Percentiles rank a stretch among this genome's conserved stretches.
phyloP scores from a whole-genome alignment of 2,797 vertebrate species.

The Falco biarmicus region DNA sequence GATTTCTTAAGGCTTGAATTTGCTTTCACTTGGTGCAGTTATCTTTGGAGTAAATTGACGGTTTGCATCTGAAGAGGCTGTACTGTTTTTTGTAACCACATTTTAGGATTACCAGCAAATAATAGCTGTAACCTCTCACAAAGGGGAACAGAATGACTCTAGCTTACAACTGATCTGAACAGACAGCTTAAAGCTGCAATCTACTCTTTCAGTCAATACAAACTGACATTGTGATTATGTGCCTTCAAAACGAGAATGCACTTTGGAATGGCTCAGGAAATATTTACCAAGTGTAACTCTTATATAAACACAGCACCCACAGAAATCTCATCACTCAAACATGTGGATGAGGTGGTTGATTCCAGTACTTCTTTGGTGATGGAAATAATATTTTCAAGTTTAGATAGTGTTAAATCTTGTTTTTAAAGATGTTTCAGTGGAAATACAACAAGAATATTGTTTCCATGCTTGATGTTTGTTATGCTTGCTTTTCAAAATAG shows the following conservation, averaged over 20 bases:
- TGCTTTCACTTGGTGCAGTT: neutral
- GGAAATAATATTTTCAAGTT: neutral
- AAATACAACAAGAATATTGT: neutral
- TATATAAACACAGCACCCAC: neutral
- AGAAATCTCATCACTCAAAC: neutral
- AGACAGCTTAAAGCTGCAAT: neutral
- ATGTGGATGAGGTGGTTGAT: neutral
- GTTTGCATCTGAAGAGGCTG: neutral
- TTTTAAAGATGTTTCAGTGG: neutral
- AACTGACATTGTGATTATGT: conserved; percentile 10
- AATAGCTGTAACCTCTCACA: neutral
- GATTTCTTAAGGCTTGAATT: neutral
- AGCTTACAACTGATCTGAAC: neutral
- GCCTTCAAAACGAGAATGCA: neutral
- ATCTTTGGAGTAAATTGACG: neutral
- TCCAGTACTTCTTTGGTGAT: neutral
- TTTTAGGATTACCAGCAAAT: conserved; percentile 24
- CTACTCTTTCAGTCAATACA: neutral
- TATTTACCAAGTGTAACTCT: neutral
- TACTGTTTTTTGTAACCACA: neutral
- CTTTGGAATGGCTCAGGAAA: neutral
- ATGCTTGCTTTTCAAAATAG: neutral
- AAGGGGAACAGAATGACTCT: neutral
- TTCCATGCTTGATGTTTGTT: neutral
- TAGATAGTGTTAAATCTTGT: neutral